Base-by-base conservation (phyloP, 2,113 vertebrate species). In the Ibidorhyncha struthersii region DNA sequence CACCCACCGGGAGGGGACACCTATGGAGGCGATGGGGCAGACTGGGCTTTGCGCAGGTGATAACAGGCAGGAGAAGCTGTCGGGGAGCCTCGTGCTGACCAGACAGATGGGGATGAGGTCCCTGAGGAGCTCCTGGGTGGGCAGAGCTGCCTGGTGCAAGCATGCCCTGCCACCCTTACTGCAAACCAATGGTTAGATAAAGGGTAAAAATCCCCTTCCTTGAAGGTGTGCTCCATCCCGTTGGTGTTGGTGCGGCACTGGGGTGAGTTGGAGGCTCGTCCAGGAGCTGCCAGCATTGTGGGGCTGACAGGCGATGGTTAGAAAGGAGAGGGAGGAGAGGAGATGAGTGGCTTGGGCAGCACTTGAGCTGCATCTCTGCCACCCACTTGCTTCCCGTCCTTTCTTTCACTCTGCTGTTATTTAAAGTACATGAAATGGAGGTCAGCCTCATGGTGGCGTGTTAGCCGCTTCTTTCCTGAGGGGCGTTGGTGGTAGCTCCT, bases 211-310 rank as follows among this genome's bases (percentile, higher is more conserved):
- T 41, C n/a, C 45, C 26, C 12, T 65, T 61, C 29, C 29, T 10
- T 27, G 82, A 22, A 63, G 49, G 16, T 52, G 49, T 70, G 22
- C 40, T 53, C 16, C n/a, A 32, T 34, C 23, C 4, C 8, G 0
- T 2, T 38, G 55, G 19, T 58, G 32, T 32, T n/a, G 82, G 22
- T 12, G 13, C 0, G 0, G 36, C 12, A 3, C 3, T 15, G 6
- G 34, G 26, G 12, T 3, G 50, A 49, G 32, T 3, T 5, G 3
- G 56, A 40, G 56, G 13, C 63, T 87, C 43, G 34, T 26, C 34
- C 58, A 29, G 67, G 66, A 89, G 56, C 71, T 93, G 34, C 62
- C 40, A 62, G 36, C 2, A 0, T 3, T 66, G 72, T n/a, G 52
- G 17, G 13, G 13, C 36, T 0, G 0, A 11, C 15, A 14, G 58